Evolutionary conservation across 2,797 vertebrate species (phyloP).

Genomic region (Ctenopoma kingsleyae): DNA sequence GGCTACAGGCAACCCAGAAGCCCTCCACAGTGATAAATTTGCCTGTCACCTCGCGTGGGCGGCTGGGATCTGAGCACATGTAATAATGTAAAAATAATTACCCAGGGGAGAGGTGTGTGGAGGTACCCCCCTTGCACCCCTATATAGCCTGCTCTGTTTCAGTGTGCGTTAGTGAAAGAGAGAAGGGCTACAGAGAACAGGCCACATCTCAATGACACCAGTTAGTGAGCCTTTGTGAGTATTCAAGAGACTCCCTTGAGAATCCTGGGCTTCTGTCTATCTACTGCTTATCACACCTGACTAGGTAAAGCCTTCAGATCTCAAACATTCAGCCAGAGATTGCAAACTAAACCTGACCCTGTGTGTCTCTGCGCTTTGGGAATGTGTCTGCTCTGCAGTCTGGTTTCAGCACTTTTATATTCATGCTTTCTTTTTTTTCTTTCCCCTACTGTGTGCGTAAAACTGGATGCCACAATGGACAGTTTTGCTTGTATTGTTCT

Average conservation of each 20-base stretch:
- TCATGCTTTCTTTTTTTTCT: neutral
- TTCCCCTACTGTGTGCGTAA: neutral
- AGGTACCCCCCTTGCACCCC: slow-evolving; percentile 74
- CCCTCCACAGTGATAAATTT: slow-evolving; percentile 88
- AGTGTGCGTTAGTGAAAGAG: slow-evolving; percentile 58
- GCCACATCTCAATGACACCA: slow-evolving; percentile 83
- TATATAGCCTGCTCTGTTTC: slow-evolving; percentile 57
- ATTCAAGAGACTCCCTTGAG: slow-evolving; percentile 71
- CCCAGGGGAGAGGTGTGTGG: slow-evolving; percentile 83
- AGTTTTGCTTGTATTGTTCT: slow-evolving; percentile 58
- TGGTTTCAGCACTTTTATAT: slow-evolving; percentile 29
- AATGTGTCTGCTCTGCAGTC: slow-evolving; percentile 32
- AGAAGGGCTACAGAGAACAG: slow-evolving; percentile 60
- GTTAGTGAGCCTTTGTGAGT: slow-evolving; percentile 80
- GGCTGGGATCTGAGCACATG: slow-evolving; percentile 88
- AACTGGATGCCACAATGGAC: slow-evolving; percentile 42
- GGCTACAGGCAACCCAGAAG: slow-evolving; percentile 72
- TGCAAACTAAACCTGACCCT: slow-evolving; percentile 64
- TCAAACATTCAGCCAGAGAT: slow-evolving; percentile 63
- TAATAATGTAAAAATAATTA: slow-evolving; percentile 93
- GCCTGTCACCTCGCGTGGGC: slow-evolving; percentile 87
- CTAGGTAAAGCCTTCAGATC: slow-evolving; percentile 70
- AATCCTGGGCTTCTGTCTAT: slow-evolving; percentile 60
- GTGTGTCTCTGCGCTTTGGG: slow-evolving; percentile 44
- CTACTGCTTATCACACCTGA: slow-evolving; percentile 81